phyloP scores from a whole-genome alignment of 1,140 invertebrate genomes.

The Leptinotarsa texana region DNA sequence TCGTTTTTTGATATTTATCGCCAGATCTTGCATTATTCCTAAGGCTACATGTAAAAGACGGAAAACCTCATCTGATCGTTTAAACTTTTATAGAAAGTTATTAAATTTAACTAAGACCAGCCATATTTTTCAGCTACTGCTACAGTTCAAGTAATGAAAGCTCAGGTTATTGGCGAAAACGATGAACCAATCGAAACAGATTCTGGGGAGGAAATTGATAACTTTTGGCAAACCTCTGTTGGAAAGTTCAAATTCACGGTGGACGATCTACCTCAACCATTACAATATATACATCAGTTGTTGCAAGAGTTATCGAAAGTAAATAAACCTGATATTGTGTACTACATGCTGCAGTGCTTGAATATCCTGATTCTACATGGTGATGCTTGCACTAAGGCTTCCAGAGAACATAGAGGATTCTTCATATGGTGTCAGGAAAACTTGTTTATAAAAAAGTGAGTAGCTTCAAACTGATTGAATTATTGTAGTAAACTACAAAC shows the following conservation, averaged over 20 bases:
- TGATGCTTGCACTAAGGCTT: slow-evolving; percentile 86
- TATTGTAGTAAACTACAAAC: not conserved
- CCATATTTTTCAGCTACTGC: slow-evolving; percentile 59
- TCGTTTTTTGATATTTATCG: too few species aligned
- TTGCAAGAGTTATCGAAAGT: slow-evolving; percentile 81
- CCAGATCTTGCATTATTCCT: too few species aligned
- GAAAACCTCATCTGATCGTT: too few species aligned
- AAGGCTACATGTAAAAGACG: too few species aligned
- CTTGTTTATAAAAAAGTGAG: slow-evolving; percentile 90
- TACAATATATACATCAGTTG: slow-evolving; percentile 91
- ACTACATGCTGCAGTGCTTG: slow-evolving; percentile 90
- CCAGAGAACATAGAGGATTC: slow-evolving; percentile 90
- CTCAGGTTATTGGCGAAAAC: slow-evolving; percentile 71
- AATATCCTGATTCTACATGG: slow-evolving; percentile 92
- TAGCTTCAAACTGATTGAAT: slow-evolving; percentile 25
- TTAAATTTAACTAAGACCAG: too few species aligned
- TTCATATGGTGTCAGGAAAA: slow-evolving; percentile 98
- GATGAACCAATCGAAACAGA: slow-evolving; percentile 68
- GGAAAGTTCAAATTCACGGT: slow-evolving; percentile 91
- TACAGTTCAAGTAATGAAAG: slow-evolving; percentile 65
- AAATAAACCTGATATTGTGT: slow-evolving; percentile 90
- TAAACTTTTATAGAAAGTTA: too few species aligned
- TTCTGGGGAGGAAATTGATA: slow-evolving; percentile 71
- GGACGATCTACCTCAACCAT: slow-evolving; percentile 87
- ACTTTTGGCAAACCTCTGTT: slow-evolving; percentile 90